Conservation (phyloP, 2,113 vertebrate species). For the Pristiophorus japonicus region DNA sequence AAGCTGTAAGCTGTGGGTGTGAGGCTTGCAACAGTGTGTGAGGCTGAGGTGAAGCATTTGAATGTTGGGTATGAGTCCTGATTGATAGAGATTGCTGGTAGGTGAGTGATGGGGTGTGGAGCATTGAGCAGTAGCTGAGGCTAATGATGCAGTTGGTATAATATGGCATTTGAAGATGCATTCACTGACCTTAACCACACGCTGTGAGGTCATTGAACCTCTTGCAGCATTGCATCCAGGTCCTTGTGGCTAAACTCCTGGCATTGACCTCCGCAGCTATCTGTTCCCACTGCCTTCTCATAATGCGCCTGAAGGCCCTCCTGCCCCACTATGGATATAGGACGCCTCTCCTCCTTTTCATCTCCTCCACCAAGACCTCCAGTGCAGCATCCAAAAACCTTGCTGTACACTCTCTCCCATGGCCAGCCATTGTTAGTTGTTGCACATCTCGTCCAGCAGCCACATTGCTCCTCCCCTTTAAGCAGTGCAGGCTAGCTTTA, state of each 20-base stretch:
- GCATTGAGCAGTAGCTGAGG: not conserved
- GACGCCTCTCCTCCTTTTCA: not conserved
- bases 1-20: not conserved
- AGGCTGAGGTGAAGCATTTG: not conserved
- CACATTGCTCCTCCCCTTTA: not conserved
- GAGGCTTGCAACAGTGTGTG: not conserved
- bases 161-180: not conserved
- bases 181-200: not conserved
- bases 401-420: not conserved
- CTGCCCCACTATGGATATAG: not conserved
- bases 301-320: not conserved
- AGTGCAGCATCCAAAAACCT: not conserved
- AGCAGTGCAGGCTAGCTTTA: not conserved
- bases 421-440: too few species aligned
- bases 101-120: too few species aligned
- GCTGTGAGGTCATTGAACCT: too few species aligned
- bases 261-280: too few species aligned
- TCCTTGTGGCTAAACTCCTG: too few species aligned
- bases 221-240: not conserved
- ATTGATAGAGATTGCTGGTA: not conserved
- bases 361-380: not conserved
- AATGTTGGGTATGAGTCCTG: not conserved
- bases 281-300: not conserved
- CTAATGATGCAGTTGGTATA: not conserved
- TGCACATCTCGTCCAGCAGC: not conserved